Evolutionary conservation across 2,888 invertebrate species (phyloP).

Genomic region (Archips xylosteana): DNA sequence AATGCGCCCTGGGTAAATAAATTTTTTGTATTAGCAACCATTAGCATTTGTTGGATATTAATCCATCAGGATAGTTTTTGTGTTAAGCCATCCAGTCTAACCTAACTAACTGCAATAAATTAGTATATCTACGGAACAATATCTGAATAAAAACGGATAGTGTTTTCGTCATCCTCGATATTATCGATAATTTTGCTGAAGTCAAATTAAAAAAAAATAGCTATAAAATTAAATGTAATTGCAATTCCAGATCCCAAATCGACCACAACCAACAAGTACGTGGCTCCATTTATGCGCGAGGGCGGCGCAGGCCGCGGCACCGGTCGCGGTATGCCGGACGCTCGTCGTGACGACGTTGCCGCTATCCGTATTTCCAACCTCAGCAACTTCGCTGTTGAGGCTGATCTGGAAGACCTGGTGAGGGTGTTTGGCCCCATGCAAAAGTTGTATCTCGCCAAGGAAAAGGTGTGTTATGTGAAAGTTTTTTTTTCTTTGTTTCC

Average conservation of each 20-base stretch:
- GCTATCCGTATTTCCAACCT: slow-evolving; percentile 99
- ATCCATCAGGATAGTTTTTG: too few species aligned
- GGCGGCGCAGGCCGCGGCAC: slow-evolving; percentile 92
- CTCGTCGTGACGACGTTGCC: slow-evolving; percentile 92
- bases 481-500: too few species aligned
- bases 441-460: slow-evolving; percentile 98
- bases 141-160: too few species aligned
- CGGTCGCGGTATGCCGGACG: slow-evolving; percentile 88
- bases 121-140: too few species aligned
- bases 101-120: too few species aligned
- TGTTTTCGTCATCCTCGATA: too few species aligned
- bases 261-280: slow-evolving; percentile 89
- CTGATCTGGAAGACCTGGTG: slow-evolving; percentile 98
- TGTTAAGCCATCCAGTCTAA: too few species aligned
- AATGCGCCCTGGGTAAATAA: too few species aligned
- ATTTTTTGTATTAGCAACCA: too few species aligned
- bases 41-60: too few species aligned
- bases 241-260: slow-evolving; percentile 67
- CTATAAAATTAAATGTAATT: neutral
- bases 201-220: too few species aligned
- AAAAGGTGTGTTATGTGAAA: slow-evolving; percentile 84
- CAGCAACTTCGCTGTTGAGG: slow-evolving; percentile 97
- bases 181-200: too few species aligned
- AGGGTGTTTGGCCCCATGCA: slow-evolving; percentile 96
- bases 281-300: slow-evolving; percentile 95